Evolutionary conservation across 2,888 invertebrate species (phyloP).

Genomic region (Uropetala carovei): DNA sequence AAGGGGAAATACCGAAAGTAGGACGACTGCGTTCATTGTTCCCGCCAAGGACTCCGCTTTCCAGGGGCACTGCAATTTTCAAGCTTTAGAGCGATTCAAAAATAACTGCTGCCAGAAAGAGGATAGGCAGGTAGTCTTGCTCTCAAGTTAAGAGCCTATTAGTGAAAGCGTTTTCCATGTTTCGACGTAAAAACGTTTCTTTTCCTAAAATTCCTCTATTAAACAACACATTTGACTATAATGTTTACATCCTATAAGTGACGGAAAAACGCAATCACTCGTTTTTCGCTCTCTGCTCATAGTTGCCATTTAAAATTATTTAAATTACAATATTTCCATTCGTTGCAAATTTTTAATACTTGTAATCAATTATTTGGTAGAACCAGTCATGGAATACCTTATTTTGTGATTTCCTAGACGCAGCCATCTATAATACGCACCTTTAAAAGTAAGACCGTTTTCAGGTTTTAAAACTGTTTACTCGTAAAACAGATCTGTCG

Average conservation of each 20-base stretch:
- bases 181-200: neutral
- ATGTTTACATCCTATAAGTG: neutral
- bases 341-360: too few species aligned
- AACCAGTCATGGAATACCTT: too few species aligned
- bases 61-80: neutral
- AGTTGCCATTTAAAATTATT: too few species aligned
- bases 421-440: too few species aligned
- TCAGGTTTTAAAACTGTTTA: too few species aligned
- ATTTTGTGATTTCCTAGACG: too few species aligned
- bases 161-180: neutral
- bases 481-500: too few species aligned
- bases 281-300: neutral
- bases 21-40: conserved; percentile 36
- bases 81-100: neutral
- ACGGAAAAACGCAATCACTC: neutral
- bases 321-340: too few species aligned
- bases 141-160: neutral
- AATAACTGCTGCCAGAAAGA: neutral
- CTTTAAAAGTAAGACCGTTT: too few species aligned
- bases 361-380: too few species aligned
- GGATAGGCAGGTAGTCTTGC: neutral
- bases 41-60: neutral
- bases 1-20: conserved; percentile 18
- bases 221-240: neutral
- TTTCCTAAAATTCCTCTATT: neutral